Evolutionary conservation across 2,797 vertebrate species (phyloP).

Genomic region (Anguilla obscura): DNA sequence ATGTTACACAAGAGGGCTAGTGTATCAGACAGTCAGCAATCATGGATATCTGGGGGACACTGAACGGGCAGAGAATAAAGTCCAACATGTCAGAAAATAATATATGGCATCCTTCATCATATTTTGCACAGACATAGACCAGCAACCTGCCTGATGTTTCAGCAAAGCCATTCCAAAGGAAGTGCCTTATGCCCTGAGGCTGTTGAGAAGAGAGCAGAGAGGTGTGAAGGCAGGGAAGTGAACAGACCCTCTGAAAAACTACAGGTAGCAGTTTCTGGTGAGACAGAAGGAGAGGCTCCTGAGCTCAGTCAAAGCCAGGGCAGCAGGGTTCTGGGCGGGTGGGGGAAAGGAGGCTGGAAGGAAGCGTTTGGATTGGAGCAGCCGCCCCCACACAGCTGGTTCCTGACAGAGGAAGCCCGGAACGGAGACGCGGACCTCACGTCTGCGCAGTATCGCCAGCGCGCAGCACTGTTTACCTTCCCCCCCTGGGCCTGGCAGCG

Average conservation of each 20-base stretch:
- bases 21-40: background rate
- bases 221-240: background rate
- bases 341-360: constrained; percentile 21
- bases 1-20: background rate
- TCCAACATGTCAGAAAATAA: background rate
- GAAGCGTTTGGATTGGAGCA: constrained; percentile 31
- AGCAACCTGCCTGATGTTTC: background rate
- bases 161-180: background rate
- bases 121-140: background rate
- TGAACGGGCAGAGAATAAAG: background rate
- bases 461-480: constrained; percentile 35
- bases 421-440: constrained; percentile 60
- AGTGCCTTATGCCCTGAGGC: background rate
- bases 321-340: background rate
- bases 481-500: constrained; percentile 37
- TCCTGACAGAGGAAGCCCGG: constrained; percentile 84
- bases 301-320: background rate
- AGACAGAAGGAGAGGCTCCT: background rate
- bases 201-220: background rate
- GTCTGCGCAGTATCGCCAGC: constrained; percentile 27
- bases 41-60: background rate
- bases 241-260: background rate
- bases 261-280: background rate
- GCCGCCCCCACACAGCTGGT: constrained; percentile 78
- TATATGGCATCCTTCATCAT: background rate